phyloP scores from a whole-genome alignment of 2,888 invertebrate species.

The Sesamia inferens region DNA sequence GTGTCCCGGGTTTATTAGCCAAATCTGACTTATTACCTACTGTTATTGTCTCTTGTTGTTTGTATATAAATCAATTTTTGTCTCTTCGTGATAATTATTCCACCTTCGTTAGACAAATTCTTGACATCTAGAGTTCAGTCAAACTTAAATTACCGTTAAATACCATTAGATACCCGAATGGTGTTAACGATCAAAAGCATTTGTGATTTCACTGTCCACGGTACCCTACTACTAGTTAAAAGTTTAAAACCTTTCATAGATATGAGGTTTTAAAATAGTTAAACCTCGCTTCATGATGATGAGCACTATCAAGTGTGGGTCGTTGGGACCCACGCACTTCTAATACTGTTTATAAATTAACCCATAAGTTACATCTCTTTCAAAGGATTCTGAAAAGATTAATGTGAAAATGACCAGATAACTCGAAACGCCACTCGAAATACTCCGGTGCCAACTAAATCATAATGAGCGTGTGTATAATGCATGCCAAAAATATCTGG shows the following conservation, averaged over 20 bases:
- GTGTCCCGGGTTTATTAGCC: no score
- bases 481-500: conserved; percentile 17
- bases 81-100: background rate
- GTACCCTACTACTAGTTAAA: background rate
- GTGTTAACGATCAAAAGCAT: background rate
- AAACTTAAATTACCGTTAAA: background rate
- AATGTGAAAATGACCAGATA: conserved; percentile 27
- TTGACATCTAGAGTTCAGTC: background rate
- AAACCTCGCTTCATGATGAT: background rate
- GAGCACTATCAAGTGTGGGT: background rate
- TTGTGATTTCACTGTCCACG: background rate
- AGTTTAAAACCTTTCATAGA: background rate
- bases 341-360: conserved; percentile 2
- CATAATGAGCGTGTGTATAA: conserved; percentile 21
- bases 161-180: background rate
- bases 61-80: no score
- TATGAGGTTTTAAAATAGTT: background rate
- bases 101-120: background rate
- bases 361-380: background rate
- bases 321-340: background rate
- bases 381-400: conserved; percentile 17
- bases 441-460: conserved; percentile 44
- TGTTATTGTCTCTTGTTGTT: no score
- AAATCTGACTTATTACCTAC: no score
- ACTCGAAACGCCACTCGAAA: conserved; percentile 32